Evolutionary conservation across 2,888 invertebrate genomes (phyloP).

Genomic region (Conus canariensis): DNA sequence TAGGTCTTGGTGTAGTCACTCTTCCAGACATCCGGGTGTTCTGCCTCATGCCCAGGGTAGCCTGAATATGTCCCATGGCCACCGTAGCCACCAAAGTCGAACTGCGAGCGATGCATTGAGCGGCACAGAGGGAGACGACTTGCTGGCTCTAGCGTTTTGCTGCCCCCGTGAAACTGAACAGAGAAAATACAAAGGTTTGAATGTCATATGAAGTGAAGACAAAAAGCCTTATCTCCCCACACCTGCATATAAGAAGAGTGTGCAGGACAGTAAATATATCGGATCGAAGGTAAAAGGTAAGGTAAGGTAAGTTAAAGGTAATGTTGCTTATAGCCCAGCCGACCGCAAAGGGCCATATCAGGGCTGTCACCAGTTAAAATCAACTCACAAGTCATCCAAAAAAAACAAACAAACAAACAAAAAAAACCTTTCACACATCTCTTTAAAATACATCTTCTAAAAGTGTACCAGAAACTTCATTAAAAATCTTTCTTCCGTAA

Average conservation of each 20-base stretch:
- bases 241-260: background rate
- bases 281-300: too few species aligned
- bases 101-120: constrained; percentile 71
- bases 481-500: too few species aligned
- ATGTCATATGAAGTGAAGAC: background rate
- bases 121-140: constrained; percentile 60
- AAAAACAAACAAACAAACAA: too few species aligned
- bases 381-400: too few species aligned
- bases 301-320: too few species aligned
- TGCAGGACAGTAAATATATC: too few species aligned
- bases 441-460: too few species aligned
- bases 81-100: constrained; percentile 54
- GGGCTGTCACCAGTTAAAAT: too few species aligned
- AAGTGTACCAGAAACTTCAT: too few species aligned
- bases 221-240: background rate
- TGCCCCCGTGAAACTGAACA: constrained; percentile 69
- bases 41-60: constrained; percentile 47
- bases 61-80: constrained; percentile 18
- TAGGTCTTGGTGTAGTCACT: constrained; percentile 66
- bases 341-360: too few species aligned
- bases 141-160: constrained; percentile 64
- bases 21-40: constrained; percentile 57
- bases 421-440: too few species aligned
- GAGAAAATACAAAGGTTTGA: background rate
- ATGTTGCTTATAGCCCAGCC: too few species aligned